Evolutionary conservation across 2,113 vertebrate species (phyloP).

Genomic region (Trogon melanurus): DNA sequence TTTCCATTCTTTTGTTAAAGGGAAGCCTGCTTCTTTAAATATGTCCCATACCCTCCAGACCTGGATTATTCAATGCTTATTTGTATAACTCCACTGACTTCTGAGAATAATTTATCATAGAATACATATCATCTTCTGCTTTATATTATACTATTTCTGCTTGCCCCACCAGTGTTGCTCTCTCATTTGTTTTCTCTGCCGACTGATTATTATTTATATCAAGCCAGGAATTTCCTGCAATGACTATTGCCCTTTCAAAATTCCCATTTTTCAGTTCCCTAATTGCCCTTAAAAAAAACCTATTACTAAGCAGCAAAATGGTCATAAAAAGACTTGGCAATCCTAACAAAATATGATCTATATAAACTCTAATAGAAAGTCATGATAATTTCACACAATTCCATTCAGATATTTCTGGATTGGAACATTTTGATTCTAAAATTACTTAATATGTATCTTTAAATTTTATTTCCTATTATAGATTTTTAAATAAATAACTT

Average conservation of each 20-base stretch:
- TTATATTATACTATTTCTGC: not conserved
- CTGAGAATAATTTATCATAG: not conserved
- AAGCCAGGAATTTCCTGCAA: conserved; percentile 13
- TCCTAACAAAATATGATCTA: conserved; percentile 5
- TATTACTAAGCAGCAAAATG: not conserved
- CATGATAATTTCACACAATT: not conserved
- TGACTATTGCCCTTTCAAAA: conserved; percentile 35
- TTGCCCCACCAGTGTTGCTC: not conserved
- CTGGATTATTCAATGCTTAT: not conserved
- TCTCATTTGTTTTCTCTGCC: not conserved
- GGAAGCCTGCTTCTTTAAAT: not conserved
- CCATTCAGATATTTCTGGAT: not conserved
- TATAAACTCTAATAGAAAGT: not conserved
- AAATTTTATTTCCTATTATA: not conserved
- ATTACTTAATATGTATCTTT: not conserved
- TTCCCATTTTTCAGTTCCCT: not conserved
- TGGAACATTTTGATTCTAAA: not conserved
- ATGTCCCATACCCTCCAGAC: not conserved
- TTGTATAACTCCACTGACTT: not conserved
- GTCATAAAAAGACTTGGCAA: not conserved
- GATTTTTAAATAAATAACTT: not conserved
- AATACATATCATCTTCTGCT: not conserved
- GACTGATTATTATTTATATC: conserved; percentile 9
- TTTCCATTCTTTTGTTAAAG: not conserved
- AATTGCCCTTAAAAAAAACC: not conserved